A percentile compares a stretch with the other conserved stretches of the same genome.
Evolutionary conservation across 2,113 vertebrate species (phyloP).

Genomic region (Plotosus lineatus): DNA sequence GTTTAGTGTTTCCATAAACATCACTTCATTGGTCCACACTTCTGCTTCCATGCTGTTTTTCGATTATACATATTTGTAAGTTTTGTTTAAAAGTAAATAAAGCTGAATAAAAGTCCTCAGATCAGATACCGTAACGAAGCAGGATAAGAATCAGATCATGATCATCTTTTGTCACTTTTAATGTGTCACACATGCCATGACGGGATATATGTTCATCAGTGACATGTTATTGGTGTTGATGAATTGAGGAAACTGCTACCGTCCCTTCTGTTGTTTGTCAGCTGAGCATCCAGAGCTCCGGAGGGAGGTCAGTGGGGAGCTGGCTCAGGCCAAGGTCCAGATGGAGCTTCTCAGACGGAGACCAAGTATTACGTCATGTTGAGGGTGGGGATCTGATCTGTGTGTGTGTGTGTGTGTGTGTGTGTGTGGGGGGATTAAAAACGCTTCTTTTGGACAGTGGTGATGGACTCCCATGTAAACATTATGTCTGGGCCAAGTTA

Average conservation of each 20-base stretch:
- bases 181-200: neutral
- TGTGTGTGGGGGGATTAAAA: too few species aligned
- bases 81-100: neutral
- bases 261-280: slow-evolving; percentile 45
- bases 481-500: neutral
- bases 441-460: slow-evolving; percentile 6
- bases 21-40: slow-evolving; percentile 15
- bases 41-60: neutral
- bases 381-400: slow-evolving; percentile 37
- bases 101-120: neutral
- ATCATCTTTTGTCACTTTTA: neutral
- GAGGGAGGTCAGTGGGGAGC: slow-evolving; percentile 33
- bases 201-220: neutral
- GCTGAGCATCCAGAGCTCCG: slow-evolving; percentile 20
- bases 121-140: neutral
- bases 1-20: slow-evolving; percentile 29
- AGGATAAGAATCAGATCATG: neutral
- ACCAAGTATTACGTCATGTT: slow-evolving; percentile 43
- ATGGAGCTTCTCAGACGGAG: slow-evolving; percentile 52
- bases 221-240: neutral
- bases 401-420: too few species aligned
- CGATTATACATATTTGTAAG: neutral
- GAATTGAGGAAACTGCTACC: slow-evolving; percentile 3
- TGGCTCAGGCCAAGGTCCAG: slow-evolving; percentile 43
- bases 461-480: neutral